Percentiles rank a stretch among this genome's conserved stretches.
Conservation (phyloP, 2,888 invertebrate species). For the Ceratothoa steindachneri region DNA sequence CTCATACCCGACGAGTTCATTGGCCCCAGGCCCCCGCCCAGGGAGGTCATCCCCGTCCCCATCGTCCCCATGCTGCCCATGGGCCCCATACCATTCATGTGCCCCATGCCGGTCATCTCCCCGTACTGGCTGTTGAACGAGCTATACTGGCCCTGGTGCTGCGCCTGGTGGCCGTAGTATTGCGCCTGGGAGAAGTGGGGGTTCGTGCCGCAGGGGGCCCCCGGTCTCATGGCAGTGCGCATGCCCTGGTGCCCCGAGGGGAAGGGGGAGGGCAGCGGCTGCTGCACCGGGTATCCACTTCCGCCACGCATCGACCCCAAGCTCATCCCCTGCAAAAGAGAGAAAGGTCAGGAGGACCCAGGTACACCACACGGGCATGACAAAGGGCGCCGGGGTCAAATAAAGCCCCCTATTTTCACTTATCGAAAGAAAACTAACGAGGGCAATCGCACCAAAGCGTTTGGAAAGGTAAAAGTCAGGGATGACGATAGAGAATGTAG, state of each 20-base stretch:
- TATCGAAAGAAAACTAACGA: too few species aligned
- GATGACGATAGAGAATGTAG: too few species aligned
- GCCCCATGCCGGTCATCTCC: conserved; percentile 46
- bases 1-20: conserved; percentile 41
- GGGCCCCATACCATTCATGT: conserved; percentile 48
- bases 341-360: not conserved
- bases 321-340: conserved; percentile 30
- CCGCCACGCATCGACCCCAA: conserved; percentile 31
- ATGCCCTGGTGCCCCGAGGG: conserved; percentile 53
- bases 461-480: too few species aligned
- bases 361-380: too few species aligned
- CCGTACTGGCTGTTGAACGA: conserved; percentile 38
- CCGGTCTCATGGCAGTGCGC: conserved; percentile 43
- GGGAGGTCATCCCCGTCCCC: conserved; percentile 29
- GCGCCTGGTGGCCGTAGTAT: conserved; percentile 57
- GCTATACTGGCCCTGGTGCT: conserved; percentile 50
- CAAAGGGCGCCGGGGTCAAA: too few species aligned
- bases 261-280: conserved; percentile 52
- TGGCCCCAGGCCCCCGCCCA: conserved; percentile 45
- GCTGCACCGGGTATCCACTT: conserved; percentile 43
- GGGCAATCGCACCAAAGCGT: too few species aligned
- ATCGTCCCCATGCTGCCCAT: conserved; percentile 43
- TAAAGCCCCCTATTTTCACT: too few species aligned
- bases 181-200: conserved; percentile 48
- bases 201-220: conserved; percentile 32